Evolutionary conservation across 2,113 vertebrate species (phyloP), one percentile per base, ranked within the genome.

Genomic region (Microcebus lehilahytsara): DNA sequence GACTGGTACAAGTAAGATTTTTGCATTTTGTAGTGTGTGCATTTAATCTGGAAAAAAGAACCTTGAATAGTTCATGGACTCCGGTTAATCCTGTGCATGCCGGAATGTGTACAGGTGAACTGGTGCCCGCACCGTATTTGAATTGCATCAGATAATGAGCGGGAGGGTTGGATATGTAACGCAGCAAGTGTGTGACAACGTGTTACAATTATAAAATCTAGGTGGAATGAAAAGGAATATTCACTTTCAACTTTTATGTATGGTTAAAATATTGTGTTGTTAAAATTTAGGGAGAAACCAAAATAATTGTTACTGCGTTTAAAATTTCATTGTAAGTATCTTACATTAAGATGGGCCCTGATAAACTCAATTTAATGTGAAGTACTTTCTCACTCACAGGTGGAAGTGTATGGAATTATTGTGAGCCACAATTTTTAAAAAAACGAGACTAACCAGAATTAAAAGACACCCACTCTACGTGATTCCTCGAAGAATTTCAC

Each of bases 151-250:
- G 0, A 74, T 66, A 51, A 0, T 23, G 32, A 46, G 42, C 19
- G 4, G 53, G 75, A 3, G n/a, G 23, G n/a, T 7, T 5, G 58
- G 32, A 1, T 19, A 3, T 1, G 4, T 46, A n/a, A 27, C 27
- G 17, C 37, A 46, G 22, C 51, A 19, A 6, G 40, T 7, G 22
- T 4, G 0, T 1, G 25, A 20, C 49, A 27, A 0, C 84, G 14
- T 0, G 9, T 2, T 7, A 9, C 32, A 9, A 1, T 3, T 10
- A 3, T 2, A 4, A 12, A 23, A 7, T 6, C 32, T 23, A 13
- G 78, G 17, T 2, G 37, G 19, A 6, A 3, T 19, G 51, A 20
- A 13, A n/a, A 0, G 16, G 10, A 17, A 2, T 27, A 3, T 17
- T 62, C 49, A 2, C 2, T 13, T 32, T 46, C 90, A 23, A 4